phyloP scores from a whole-genome alignment of 2,113 vertebrate genomes.

The Corythaeola cristata region DNA sequence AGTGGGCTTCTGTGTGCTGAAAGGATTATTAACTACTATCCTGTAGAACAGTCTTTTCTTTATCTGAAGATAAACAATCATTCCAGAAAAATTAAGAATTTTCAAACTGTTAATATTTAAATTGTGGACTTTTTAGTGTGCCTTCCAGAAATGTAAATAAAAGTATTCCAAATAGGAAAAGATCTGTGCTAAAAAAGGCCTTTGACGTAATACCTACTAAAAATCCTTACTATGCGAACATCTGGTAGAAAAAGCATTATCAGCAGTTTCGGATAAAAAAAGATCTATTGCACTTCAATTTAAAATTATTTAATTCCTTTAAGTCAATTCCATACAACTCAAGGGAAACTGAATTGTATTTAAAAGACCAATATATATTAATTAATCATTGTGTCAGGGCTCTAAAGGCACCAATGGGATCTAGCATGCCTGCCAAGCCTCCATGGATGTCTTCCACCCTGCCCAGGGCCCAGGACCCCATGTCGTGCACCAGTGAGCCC shows the following conservation, averaged over 20 bases:
- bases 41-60: neutral
- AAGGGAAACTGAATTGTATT: neutral
- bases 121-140: neutral
- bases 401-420: neutral
- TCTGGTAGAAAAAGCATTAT: neutral
- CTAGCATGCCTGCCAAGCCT: neutral
- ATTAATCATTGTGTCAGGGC: neutral
- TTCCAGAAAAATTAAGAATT: neutral
- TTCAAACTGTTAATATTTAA: neutral
- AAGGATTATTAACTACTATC: neutral
- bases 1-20: neutral
- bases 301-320: neutral
- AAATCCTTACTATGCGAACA: neutral
- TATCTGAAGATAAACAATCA: neutral
- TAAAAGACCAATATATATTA: neutral
- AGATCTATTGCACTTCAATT: neutral
- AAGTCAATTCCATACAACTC: neutral
- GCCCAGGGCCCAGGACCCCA: neutral
- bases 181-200: neutral
- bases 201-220: neutral
- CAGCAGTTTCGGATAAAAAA: neutral
- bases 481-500: neutral
- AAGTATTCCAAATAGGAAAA: neutral
- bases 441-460: neutral
- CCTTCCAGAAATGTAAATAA: neutral